Conservation (phyloP, 1,140 invertebrate species). For the Papilio xuthus region DNA sequence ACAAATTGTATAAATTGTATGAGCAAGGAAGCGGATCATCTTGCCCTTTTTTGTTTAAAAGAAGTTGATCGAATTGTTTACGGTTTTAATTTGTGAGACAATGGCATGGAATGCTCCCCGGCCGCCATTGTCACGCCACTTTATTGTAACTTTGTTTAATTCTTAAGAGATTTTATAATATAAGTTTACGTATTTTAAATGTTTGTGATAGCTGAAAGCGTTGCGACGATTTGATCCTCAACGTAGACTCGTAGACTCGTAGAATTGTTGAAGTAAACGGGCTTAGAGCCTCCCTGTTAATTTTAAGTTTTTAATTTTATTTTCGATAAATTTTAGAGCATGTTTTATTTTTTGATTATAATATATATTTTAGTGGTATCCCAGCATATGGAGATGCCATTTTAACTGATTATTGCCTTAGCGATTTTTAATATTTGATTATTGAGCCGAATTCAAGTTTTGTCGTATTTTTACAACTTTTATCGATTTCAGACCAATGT, state of each 20-base stretch:
- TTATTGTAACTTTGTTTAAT: slow-evolving; percentile 37
- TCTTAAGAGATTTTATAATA: slow-evolving; percentile 52
- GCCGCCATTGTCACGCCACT: slow-evolving; percentile 39
- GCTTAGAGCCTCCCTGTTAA: slow-evolving; percentile 49
- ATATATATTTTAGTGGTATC: slow-evolving; percentile 50
- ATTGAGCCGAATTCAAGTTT: slow-evolving; percentile 47
- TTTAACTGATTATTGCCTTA: slow-evolving; percentile 43
- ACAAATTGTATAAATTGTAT: not conserved
- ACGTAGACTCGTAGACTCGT: slow-evolving; percentile 65
- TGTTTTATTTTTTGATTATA: slow-evolving; percentile 77
- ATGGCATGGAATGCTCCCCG: slow-evolving; percentile 30
- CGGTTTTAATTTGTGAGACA: not conserved
- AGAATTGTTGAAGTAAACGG: slow-evolving; percentile 68
- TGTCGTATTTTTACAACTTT: slow-evolving; percentile 47
- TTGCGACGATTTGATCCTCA: slow-evolving; percentile 70
- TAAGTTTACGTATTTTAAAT: slow-evolving; percentile 49
- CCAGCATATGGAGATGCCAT: slow-evolving; percentile 45
- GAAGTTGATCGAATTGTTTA: slow-evolving; percentile 10
- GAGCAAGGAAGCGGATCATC: slow-evolving; percentile 3
- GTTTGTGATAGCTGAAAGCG: slow-evolving; percentile 74
- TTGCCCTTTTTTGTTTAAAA: not conserved
- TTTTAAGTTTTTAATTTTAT: slow-evolving; percentile 50
- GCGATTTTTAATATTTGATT: slow-evolving; percentile 71
- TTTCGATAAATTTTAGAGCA: slow-evolving; percentile 59
- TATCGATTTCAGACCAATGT: slow-evolving; percentile 50